Evolutionary conservation across 2,113 vertebrate genomes (phyloP).

Genomic region (Anolis sagrei): DNA sequence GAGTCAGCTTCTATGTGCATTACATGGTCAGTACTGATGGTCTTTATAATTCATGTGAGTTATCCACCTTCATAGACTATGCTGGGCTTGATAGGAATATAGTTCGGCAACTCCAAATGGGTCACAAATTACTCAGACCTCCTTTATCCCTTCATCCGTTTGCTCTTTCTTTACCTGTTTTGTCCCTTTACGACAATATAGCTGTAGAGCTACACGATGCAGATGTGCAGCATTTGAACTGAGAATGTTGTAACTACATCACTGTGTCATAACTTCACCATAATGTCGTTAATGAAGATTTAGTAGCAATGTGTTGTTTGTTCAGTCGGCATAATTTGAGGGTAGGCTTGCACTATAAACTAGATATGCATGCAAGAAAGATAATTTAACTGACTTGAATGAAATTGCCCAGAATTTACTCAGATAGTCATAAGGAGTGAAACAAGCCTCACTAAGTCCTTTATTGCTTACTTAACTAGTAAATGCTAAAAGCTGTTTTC

Average conservation of each 20-base stretch:
- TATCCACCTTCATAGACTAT: no score
- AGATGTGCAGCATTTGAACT: background rate
- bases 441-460: conserved; percentile 41
- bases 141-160: background rate
- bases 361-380: background rate
- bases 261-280: background rate
- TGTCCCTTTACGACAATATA: background rate
- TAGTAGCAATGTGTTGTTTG: background rate
- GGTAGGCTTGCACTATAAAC: background rate
- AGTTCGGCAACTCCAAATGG: no score
- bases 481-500: conserved; percentile 71
- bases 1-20: no score
- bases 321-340: background rate
- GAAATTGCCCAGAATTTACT: conserved; percentile 26
- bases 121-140: no score
- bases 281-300: background rate
- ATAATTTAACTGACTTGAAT: conserved; percentile 5
- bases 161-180: background rate
- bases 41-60: no score
- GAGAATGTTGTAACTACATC: background rate
- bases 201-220: background rate
- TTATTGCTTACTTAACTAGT: conserved; percentile 32
- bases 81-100: no score
- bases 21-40: no score
- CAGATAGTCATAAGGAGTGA: background rate